Evolutionary conservation across 2,888 invertebrate species (phyloP), one percentile per base, ranked within the genome.

Genomic region (Ernsta delagoae): DNA sequence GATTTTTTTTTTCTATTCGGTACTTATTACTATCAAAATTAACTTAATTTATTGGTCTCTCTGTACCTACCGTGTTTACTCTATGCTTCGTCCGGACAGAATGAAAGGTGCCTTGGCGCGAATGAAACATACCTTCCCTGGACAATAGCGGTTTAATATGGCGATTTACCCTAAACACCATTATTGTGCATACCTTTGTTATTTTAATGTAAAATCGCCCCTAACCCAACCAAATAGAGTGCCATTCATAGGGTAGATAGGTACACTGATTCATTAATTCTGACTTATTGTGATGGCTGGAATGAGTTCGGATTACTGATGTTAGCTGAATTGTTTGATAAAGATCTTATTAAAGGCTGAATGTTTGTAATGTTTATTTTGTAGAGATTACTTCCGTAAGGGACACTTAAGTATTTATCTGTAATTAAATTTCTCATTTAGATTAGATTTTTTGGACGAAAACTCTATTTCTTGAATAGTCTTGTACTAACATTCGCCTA

Each of bases 101-200:
- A 70, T 74, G 75, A 85, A 87, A 90, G 90, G 89, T 89, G 87
- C 82, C 78, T 79, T 82, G 79, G 85, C 80, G 86, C 82, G 86
- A 86, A 86, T 82, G 83, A 83, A 85, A 85, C 87, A 85, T 88
- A 89, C 89, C 90, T 90, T 85, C 79, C 81, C 75, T 73, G 78
- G 79, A 83, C 88, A 89, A 89, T 86, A 75, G 83, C 77, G 83
- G 81, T 89, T 89, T 88, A 88, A 86, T 89, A 88, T 84, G 79
- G 79, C 83, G 84, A 84, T 84, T 86, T 86, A 84, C 84, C 85
- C 81, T 80, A 84, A 79, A 76, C 77, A 72, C 77, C 70, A 82
- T 80, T 85, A 72, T 63, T 65, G 70, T 70, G 62, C 77, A 61
- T 66, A 68, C 73, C 72, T 63, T 78, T 77, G 77, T 78, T 73